Conservation (phyloP, 2,888 invertebrate genomes). For the Fragum fragum region DNA sequence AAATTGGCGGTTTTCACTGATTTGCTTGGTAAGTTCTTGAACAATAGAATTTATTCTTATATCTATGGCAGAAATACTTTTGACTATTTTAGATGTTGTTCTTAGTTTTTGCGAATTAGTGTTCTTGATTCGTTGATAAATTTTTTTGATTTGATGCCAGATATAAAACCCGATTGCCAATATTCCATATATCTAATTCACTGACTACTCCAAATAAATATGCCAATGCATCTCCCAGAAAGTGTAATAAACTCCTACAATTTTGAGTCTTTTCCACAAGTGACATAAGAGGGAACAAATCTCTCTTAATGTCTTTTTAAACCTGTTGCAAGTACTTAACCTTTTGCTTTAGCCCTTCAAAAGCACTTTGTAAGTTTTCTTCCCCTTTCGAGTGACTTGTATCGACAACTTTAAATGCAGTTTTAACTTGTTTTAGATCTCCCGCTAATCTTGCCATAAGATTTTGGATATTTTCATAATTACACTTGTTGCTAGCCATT, state of each 20-base stretch:
- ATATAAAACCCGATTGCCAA: too few relatives aligned
- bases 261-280: neutral
- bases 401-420: neutral
- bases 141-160: too few relatives aligned
- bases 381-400: neutral
- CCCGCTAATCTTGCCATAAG: neutral
- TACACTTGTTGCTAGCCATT: constrained; percentile 3
- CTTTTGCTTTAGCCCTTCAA: neutral
- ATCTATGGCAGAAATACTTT: too few relatives aligned
- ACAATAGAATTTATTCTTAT: too few relatives aligned
- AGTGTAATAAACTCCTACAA: neutral
- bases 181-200: too few relatives aligned
- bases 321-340: neutral
- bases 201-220: neutral
- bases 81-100: too few relatives aligned
- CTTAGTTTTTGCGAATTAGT: too few relatives aligned
- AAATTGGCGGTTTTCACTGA: too few relatives aligned
- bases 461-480: neutral
- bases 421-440: neutral
- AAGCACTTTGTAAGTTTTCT: neutral
- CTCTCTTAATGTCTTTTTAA: neutral
- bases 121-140: too few relatives aligned
- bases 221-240: neutral
- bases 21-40: too few relatives aligned
- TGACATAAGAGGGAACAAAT: neutral